Conservation (phyloP, 2,113 vertebrate species). For the Meriones unguiculatus region DNA sequence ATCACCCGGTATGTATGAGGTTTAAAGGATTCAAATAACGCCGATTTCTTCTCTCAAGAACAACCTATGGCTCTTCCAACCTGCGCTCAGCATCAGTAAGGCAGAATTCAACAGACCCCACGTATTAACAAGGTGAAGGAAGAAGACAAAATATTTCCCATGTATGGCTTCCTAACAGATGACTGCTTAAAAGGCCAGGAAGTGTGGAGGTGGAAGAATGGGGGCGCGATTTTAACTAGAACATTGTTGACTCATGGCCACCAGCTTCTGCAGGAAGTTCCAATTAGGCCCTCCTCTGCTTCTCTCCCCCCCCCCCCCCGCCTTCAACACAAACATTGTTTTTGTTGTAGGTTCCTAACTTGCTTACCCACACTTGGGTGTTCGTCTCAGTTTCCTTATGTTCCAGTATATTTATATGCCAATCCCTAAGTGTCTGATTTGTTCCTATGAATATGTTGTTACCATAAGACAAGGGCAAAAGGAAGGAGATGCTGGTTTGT, state of each 20-base stretch:
- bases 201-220: not conserved
- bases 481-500: not conserved
- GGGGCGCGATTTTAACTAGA: not conserved
- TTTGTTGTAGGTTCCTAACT: not conserved
- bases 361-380: not conserved
- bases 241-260: not conserved
- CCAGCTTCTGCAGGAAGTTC: not conserved
- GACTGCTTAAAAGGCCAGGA: constrained; percentile 60
- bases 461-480: not conserved
- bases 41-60: not conserved
- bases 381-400: not conserved
- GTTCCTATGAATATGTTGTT: not conserved
- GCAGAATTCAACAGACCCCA: not conserved
- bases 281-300: not conserved
- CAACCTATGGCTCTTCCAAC: not conserved
- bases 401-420: not conserved
- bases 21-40: not conserved
- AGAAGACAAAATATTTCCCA: constrained; percentile 52
- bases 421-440: not conserved
- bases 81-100: not conserved
- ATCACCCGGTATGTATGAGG: not conserved
- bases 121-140: not conserved
- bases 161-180: constrained; percentile 4
- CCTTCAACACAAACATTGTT: fast-evolving
- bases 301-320: not conserved